Conservation (phyloP, 35 echinoderm and acorn worm species). For the Diadema setosum region DNA sequence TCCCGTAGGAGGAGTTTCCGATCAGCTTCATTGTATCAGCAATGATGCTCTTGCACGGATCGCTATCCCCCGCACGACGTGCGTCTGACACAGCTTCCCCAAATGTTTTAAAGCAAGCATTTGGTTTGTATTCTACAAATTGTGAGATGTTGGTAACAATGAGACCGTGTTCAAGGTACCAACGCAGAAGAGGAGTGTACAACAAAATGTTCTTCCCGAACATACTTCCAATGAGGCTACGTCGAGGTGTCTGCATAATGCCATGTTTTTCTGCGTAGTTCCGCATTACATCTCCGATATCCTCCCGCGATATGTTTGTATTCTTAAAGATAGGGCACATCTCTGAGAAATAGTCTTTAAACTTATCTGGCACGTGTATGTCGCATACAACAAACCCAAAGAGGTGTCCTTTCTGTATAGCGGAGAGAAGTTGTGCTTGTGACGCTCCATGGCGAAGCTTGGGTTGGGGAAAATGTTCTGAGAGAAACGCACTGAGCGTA, state of each 20-base stretch:
- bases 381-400: conserved; percentile 48
- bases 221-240: conserved; percentile 49
- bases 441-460: not conserved
- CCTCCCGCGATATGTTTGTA: not conserved
- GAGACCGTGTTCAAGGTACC: conserved; percentile 28
- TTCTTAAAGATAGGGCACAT: conserved; percentile 80
- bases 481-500: not conserved
- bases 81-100: conserved; percentile 29
- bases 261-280: not conserved
- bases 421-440: not conserved
- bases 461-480: not conserved
- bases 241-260: not conserved
- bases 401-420: not conserved
- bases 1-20: conserved; percentile 55
- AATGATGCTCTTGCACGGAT: conserved; percentile 18
- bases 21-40: conserved; percentile 66
- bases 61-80: not conserved
- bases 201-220: conserved; percentile 5
- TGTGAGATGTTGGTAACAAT: conserved; percentile 20
- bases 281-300: conserved; percentile 54
- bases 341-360: conserved; percentile 32
- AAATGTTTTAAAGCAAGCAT: conserved; percentile 17
- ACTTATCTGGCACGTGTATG: not conserved
- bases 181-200: conserved; percentile 8
- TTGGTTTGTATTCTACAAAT: conserved; percentile 5